Percentiles rank a stretch among this genome's conserved stretches.
phyloP scores from a whole-genome alignment of 2,797 vertebrate species.

The Lycodopsis pacificus region DNA sequence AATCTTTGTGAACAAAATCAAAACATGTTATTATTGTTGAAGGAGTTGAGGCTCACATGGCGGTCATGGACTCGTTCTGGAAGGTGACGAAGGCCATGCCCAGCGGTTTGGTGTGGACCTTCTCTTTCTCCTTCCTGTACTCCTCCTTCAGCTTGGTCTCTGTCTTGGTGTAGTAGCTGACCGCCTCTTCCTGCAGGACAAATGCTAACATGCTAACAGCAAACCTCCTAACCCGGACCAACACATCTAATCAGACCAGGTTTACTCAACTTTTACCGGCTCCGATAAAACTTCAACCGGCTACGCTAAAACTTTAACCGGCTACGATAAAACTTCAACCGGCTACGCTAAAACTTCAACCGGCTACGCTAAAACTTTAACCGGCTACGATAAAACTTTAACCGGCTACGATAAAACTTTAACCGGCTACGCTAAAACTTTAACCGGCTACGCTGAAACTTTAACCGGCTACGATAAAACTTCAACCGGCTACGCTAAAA shows the following conservation, averaged over 20 bases:
- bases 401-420: too few species aligned
- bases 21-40: too few species aligned
- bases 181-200: conserved; percentile 91
- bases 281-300: too few species aligned
- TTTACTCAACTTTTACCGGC: neutral
- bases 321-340: too few species aligned
- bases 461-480: neutral
- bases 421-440: neutral
- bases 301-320: neutral
- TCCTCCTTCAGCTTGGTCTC: conserved; percentile 96
- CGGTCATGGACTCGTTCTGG: conserved; percentile 96
- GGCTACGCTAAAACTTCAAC: too few species aligned
- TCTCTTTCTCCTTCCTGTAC: conserved; percentile 96
- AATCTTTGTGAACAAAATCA: too few species aligned
- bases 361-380: too few species aligned
- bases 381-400: too few species aligned
- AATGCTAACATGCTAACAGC: neutral
- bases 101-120: conserved; percentile 95
- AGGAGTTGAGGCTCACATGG: conserved; percentile 86
- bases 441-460: neutral
- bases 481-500: neutral
- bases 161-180: conserved; percentile 93
- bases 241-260: neutral
- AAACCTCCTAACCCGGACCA: neutral
- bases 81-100: conserved; percentile 99